Conservation (phyloP, 1,140 invertebrate species). For the Drosophila biarmipes region DNA sequence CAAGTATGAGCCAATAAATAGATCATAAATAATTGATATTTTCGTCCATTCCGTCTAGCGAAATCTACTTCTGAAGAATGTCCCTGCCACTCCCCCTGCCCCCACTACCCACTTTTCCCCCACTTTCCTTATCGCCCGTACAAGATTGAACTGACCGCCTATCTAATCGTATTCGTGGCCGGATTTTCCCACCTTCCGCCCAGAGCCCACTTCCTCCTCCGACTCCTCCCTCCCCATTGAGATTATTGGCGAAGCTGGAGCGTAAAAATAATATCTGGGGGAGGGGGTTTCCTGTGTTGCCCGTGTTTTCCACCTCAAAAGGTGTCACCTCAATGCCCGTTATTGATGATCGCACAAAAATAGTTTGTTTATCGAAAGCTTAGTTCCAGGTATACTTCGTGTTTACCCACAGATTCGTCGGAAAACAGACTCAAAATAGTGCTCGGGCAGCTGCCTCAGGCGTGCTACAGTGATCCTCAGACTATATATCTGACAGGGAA, state of each 20-base stretch:
- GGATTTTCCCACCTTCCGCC: constrained; percentile 29
- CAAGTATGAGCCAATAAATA: constrained; percentile 25
- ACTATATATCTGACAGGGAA: not conserved
- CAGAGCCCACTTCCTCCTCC: not conserved
- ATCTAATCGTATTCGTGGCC: constrained; percentile 55
- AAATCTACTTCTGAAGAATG: constrained; percentile 7
- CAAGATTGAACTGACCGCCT: constrained; percentile 71
- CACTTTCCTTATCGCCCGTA: constrained; percentile 44
- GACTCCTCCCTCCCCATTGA: not conserved
- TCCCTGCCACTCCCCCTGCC: not conserved
- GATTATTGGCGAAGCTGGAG: constrained; percentile 23
- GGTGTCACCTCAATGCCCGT: not conserved
- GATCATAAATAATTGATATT: constrained; percentile 19
- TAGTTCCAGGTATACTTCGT: constrained; percentile 6
- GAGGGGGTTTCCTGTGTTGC: constrained; percentile 4
- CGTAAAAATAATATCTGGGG: too few species aligned
- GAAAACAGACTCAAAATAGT: constrained; percentile 19
- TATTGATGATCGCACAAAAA: constrained; percentile 1
- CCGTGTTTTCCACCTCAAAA: too few species aligned
- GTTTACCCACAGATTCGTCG: constrained; percentile 6
- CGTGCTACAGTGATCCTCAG: constrained; percentile 2
- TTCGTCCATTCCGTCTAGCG: constrained; percentile 9
- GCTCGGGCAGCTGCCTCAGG: constrained; percentile 17
- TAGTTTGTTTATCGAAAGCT: constrained; percentile 3
- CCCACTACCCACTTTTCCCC: not conserved